These are phyloP conservation scores for Sciaenops ocellatus DNA, from an alignment of 2,797 vertebrate species.

Conservation along the genomic window DNA sequence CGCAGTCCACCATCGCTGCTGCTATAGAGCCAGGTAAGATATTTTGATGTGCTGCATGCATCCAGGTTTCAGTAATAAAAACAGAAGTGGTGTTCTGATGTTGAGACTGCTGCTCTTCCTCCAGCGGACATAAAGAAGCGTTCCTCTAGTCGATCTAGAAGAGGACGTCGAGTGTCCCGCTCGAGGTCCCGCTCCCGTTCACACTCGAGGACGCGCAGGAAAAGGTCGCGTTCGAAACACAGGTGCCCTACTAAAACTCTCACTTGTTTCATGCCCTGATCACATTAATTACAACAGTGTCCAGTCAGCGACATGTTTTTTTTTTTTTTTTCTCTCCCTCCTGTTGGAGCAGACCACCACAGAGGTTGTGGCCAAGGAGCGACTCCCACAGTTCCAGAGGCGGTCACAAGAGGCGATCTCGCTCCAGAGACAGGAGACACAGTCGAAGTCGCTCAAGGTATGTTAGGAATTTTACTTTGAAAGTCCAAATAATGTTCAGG, in stretches of 20 bases:
- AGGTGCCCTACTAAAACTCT: slow-evolving; percentile 78
- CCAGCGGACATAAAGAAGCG: slow-evolving; percentile 77
- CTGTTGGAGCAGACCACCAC: slow-evolving; percentile 85
- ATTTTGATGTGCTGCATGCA: neutral
- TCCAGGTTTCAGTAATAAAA: neutral
- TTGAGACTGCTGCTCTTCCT: neutral
- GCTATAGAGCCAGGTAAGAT: slow-evolving; percentile 94
- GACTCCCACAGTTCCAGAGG: slow-evolving; percentile 87
- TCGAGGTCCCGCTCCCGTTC: slow-evolving; percentile 89
- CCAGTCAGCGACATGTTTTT: neutral
- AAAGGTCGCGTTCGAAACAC: slow-evolving; percentile 92
- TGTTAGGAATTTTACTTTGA: slow-evolving; percentile 27
- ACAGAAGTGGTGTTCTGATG: neutral
- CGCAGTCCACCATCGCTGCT: slow-evolving; percentile 96
- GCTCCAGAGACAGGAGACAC: slow-evolving; percentile 87
- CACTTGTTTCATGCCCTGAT: neutral
- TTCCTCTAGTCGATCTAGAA: slow-evolving; percentile 76
- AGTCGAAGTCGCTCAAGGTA: slow-evolving; percentile 92
- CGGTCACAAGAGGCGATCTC: slow-evolving; percentile 88
- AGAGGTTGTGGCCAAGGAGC: slow-evolving; percentile 84
- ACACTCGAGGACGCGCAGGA: slow-evolving; percentile 88
- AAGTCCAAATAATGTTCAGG: neutral
- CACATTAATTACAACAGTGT: neutral
- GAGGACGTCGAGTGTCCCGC: slow-evolving; percentile 79
- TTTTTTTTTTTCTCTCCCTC: neutral